phyloP scores from a whole-genome alignment of 1,140 invertebrate species.

The Cotesia vestalis region DNA sequence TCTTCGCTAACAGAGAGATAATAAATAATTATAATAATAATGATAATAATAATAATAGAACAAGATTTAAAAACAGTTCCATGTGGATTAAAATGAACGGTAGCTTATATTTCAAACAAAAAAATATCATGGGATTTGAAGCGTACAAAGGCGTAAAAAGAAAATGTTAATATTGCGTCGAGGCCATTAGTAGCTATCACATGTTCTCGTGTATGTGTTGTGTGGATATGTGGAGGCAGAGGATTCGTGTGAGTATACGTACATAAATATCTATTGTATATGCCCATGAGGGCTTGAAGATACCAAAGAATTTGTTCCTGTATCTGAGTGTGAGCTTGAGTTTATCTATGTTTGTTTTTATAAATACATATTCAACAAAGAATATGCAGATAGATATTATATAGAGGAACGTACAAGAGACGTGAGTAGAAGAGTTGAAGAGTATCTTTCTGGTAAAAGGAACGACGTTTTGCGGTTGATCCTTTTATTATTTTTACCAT shows the following conservation, averaged over 20 bases:
- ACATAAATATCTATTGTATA: constrained; percentile 13
- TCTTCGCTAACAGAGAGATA: no score
- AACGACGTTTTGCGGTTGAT: constrained; percentile 26
- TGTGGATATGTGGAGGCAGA: background rate
- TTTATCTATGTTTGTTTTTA: no score
- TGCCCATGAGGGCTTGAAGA: no score
- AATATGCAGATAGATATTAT: background rate
- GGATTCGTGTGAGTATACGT: background rate
- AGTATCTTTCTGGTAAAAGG: background rate
- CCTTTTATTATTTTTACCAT: constrained; percentile 30
- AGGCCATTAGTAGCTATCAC: constrained; percentile 15
- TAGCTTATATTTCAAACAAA: background rate
- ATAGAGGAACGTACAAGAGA: no score
- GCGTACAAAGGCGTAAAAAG: constrained; percentile 12
- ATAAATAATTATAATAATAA: no score
- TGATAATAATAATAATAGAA: no score
- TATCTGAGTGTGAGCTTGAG: no score
- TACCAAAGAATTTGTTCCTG: no score
- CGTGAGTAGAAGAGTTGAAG: no score
- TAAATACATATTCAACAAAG: no score
- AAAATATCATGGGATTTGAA: background rate
- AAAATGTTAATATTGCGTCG: constrained; percentile 16
- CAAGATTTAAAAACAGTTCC: no score
- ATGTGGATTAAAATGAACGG: no score
- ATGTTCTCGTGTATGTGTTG: background rate